Conservation (phyloP, 1,140 invertebrate genomes). For the Procambarus virginalis region DNA sequence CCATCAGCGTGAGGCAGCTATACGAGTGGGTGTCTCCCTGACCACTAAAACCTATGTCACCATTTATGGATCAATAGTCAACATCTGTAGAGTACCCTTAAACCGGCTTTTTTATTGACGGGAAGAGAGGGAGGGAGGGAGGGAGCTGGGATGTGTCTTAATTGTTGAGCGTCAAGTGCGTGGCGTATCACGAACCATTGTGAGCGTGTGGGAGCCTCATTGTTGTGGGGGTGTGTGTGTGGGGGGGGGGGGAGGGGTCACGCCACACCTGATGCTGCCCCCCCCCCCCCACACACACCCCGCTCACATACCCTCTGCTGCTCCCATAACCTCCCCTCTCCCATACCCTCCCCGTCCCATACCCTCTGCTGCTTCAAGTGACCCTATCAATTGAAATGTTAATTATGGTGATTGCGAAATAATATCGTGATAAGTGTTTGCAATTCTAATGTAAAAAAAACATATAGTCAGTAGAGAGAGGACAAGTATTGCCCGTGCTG, state of each 20-base stretch:
- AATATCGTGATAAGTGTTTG: no score
- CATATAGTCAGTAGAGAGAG: no score
- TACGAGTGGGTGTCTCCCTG: no score
- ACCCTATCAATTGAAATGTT: neutral
- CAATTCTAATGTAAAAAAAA: no score
- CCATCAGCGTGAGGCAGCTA: no score
- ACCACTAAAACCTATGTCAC: no score
- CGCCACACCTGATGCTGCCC: neutral
- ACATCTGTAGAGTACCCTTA: neutral
- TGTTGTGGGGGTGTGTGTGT: neutral
- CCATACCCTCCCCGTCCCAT: neutral
- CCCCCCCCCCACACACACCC: no score
- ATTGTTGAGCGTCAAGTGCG: slow-evolving; percentile 21
- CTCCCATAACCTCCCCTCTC: no score
- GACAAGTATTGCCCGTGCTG: no score
- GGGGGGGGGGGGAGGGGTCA: neutral
- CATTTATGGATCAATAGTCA: neutral
- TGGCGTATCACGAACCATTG: slow-evolving; percentile 17
- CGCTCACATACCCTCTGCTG: no score
- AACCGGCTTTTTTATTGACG: neutral
- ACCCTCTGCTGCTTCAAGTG: neutral
- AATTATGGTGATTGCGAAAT: no score
- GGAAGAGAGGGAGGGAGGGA: neutral
- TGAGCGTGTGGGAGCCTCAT: neutral
- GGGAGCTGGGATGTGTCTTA: neutral